These are phyloP conservation scores for Pyxicephalus adspersus DNA, from an alignment of 2,113 vertebrate species.

Conservation along the genomic window DNA sequence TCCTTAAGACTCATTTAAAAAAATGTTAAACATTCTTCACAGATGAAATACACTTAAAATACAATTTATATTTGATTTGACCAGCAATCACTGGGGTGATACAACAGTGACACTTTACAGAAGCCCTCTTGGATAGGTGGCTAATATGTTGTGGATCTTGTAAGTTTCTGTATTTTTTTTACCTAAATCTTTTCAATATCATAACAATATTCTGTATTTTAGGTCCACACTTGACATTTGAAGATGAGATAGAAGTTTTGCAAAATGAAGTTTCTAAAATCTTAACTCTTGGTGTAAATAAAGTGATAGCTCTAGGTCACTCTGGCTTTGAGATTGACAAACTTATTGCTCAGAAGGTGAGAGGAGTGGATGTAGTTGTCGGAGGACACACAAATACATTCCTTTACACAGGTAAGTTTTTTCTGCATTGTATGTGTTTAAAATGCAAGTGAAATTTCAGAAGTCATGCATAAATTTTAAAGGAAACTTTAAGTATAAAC, in stretches of 20 bases:
- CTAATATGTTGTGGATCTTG: too few species aligned
- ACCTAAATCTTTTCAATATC: background rate
- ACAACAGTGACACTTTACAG: too few species aligned
- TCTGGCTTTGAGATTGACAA: slow-evolving; percentile 86
- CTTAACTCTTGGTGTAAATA: slow-evolving; percentile 77
- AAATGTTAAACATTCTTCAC: too few species aligned
- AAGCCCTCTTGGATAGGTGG: too few species aligned
- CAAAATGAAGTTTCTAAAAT: slow-evolving; percentile 84
- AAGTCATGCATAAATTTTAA: too few species aligned
- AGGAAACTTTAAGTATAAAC: too few species aligned
- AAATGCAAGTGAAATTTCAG: too few species aligned
- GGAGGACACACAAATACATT: slow-evolving; percentile 95
- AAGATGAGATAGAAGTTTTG: slow-evolving; percentile 83
- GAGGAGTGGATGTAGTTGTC: slow-evolving; percentile 87
- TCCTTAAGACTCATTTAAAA: too few species aligned
- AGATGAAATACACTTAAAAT: too few species aligned
- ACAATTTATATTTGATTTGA: too few species aligned
- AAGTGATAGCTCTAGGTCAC: slow-evolving; percentile 93
- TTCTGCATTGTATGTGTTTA: background rate
- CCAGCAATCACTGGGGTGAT: too few species aligned
- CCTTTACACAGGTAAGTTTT: slow-evolving; percentile 85
- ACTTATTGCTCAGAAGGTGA: slow-evolving; percentile 83
- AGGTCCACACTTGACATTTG: slow-evolving; percentile 81
- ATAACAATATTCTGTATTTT: slow-evolving; percentile 2
- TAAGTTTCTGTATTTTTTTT: too few species aligned